A percentile compares a stretch with the other conserved stretches of the same genome.
Evolutionary conservation across 2,797 vertebrate genomes (phyloP).

Genomic region (Alauda arvensis): DNA sequence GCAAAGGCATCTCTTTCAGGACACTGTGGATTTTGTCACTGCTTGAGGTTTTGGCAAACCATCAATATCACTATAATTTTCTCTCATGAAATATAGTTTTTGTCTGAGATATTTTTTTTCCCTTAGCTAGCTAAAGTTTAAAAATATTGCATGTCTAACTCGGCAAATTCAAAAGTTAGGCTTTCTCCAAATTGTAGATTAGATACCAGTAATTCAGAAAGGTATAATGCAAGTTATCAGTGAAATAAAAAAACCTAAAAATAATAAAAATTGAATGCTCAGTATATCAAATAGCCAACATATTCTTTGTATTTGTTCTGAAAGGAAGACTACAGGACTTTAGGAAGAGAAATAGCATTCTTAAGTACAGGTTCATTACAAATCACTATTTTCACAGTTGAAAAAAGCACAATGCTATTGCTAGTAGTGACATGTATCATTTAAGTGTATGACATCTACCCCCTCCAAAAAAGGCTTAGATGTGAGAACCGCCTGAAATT

Average conservation of each 20-base stretch:
- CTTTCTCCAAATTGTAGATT: constrained; percentile 18
- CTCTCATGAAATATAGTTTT: constrained; percentile 79
- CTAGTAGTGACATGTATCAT: neutral
- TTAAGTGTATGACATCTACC: neutral
- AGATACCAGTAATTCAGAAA: neutral
- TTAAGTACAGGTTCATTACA: neutral
- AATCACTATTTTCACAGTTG: neutral
- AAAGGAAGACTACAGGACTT: neutral
- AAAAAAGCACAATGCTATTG: neutral
- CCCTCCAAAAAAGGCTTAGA: neutral
- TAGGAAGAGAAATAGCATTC: neutral
- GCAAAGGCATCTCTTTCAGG: constrained; percentile 83
- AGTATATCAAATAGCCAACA: neutral
- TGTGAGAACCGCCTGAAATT: neutral
- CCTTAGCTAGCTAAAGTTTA: constrained; percentile 28
- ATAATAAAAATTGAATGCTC: neutral
- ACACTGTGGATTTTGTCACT: constrained; percentile 92
- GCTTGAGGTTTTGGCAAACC: constrained; percentile 85
- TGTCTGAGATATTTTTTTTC: constrained; percentile 35
- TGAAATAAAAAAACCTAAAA: neutral
- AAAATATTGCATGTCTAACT: constrained; percentile 30
- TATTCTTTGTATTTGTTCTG: neutral
- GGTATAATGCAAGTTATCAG: neutral
- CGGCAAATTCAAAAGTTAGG: neutral
- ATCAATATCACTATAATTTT: constrained; percentile 83